Evolutionary conservation across 2,113 vertebrate species (phyloP).

Genomic region (Clarias macrocephalus): DNA sequence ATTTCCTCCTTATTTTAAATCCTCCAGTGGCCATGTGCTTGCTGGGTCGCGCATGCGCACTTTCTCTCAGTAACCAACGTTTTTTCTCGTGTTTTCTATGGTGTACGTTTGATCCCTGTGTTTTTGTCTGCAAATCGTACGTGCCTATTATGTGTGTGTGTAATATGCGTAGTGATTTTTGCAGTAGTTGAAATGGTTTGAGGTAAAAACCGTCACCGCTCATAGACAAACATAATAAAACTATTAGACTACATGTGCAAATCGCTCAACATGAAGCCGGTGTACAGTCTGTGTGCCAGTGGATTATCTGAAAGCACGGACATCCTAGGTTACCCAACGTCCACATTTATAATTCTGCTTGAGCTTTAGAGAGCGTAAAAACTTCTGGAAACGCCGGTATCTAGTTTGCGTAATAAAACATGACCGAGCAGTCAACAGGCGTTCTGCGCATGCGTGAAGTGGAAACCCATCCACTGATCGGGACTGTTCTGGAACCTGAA

Average conservation of each 20-base stretch:
- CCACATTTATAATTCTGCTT: background rate
- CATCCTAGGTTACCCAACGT: accelerated
- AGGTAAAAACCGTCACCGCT: background rate
- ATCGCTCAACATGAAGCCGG: background rate
- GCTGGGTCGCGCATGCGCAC: constrained; percentile 1
- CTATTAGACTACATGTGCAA: background rate
- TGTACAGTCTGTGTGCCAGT: background rate
- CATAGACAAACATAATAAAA: background rate
- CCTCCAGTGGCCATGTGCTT: background rate
- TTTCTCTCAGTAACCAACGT: background rate
- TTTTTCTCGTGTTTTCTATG: background rate
- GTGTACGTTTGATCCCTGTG: background rate
- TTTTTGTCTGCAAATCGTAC: background rate
- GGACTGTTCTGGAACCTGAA: background rate
- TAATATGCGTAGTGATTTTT: background rate
- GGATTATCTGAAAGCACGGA: background rate
- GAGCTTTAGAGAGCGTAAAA: background rate
- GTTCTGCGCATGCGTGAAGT: background rate
- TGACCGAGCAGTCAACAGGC: background rate
- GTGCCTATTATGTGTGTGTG: background rate
- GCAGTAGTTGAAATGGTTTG: background rate
- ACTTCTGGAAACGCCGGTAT: background rate
- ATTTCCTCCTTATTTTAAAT: background rate
- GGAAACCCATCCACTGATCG: background rate
- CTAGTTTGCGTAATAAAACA: background rate